Percentiles rank a stretch among this genome's conserved stretches.
Conservation (phyloP, 1,140 invertebrate species). For the Parasteatoda tepidariorum region DNA sequence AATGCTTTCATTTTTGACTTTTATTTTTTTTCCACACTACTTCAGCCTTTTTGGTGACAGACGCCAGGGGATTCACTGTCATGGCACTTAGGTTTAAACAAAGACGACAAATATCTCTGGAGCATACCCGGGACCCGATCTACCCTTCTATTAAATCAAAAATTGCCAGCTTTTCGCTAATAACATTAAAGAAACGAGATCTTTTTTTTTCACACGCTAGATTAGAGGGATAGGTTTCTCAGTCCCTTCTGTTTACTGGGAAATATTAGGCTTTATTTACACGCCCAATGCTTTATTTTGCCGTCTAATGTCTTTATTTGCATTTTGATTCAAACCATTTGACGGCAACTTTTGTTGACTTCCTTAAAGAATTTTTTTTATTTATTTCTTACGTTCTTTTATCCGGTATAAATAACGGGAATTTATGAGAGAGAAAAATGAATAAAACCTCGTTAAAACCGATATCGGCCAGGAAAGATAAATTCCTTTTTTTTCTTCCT, state of each 20-base stretch:
- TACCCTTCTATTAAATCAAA: constrained; percentile 56
- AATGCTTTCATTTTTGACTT: constrained; percentile 57
- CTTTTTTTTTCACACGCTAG: constrained; percentile 13
- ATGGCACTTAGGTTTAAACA: constrained; percentile 55
- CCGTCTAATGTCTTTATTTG: constrained; percentile 58
- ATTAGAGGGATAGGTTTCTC: constrained; percentile 17
- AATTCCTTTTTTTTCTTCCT: background rate
- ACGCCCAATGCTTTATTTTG: constrained; percentile 41
- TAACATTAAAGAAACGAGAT: constrained; percentile 57
- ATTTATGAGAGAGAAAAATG: constrained; percentile 49
- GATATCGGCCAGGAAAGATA: constrained; percentile 30
- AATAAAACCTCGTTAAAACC: constrained; percentile 43
- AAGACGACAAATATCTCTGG: constrained; percentile 44
- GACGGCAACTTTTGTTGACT: constrained; percentile 45
- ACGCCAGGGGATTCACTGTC: constrained; percentile 48
- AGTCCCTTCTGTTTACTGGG: constrained; percentile 44
- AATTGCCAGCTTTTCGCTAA: constrained; percentile 56
- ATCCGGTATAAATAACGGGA: background rate
- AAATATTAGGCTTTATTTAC: constrained; percentile 61
- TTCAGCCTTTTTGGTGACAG: constrained; percentile 57
- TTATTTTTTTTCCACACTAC: constrained; percentile 12
- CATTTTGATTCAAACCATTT: constrained; percentile 61
- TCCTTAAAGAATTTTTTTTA: background rate
- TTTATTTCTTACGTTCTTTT: constrained; percentile 6
- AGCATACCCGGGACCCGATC: constrained; percentile 32